Percentiles rank a stretch among this genome's conserved stretches.
Evolutionary conservation across 2,888 invertebrate species (phyloP).

Genomic region (Philonicus albiceps): DNA sequence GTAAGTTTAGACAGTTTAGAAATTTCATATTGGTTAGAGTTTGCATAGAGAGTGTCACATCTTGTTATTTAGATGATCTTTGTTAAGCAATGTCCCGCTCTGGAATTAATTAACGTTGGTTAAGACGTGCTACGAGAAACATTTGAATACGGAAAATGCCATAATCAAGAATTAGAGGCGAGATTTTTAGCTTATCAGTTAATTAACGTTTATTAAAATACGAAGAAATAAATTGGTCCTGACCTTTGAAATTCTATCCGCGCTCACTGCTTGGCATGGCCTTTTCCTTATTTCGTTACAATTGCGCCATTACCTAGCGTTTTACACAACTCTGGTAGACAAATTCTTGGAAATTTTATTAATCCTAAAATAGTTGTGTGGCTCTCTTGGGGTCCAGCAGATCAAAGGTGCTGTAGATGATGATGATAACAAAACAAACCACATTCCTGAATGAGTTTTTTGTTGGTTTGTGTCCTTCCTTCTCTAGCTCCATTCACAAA

Average conservation of each 20-base stretch:
- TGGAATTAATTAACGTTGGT: background rate
- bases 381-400: background rate
- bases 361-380: background rate
- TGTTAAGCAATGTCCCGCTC: too few species aligned
- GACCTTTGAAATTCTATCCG: background rate
- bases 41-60: too few species aligned
- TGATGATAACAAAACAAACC: background rate
- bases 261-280: background rate
- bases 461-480: background rate
- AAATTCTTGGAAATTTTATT: background rate
- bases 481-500: background rate
- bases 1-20: too few species aligned
- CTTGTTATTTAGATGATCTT: too few species aligned
- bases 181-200: background rate
- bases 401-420: background rate
- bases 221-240: background rate
- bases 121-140: background rate
- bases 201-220: background rate
- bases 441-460: constrained; percentile 14
- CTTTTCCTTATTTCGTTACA: background rate
- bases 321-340: background rate
- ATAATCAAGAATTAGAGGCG: background rate
- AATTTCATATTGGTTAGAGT: too few species aligned
- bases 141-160: background rate
- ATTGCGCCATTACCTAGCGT: background rate